phyloP scores from a whole-genome alignment of 2,797 vertebrate species.

The Periophthalmus magnuspinnatus region DNA sequence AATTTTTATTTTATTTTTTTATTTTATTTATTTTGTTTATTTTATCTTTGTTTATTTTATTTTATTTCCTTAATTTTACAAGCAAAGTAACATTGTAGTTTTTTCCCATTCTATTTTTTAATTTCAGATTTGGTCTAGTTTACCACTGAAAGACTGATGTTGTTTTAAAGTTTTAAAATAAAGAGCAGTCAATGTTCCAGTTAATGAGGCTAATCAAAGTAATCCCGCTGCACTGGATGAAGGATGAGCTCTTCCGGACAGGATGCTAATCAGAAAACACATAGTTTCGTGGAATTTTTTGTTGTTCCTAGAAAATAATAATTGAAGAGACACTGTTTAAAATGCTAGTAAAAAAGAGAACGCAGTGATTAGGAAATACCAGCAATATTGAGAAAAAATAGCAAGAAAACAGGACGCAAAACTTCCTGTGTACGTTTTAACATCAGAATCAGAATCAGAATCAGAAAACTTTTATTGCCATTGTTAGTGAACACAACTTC shows the following conservation, averaged over 20 bases:
- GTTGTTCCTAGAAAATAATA: background rate
- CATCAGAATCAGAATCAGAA: no score
- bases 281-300: conserved; percentile 14
- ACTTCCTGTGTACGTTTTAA: no score
- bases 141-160: background rate
- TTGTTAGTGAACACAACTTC: no score
- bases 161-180: background rate
- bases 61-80: no score
- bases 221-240: background rate
- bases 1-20: no score
- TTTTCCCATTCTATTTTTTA: no score
- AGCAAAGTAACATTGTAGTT: no score
- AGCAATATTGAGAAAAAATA: background rate
- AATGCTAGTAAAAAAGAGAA: background rate
- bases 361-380: background rate
- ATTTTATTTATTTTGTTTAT: no score
- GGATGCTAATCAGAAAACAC: conserved; percentile 44
- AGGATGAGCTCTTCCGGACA: conserved; percentile 35
- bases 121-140: no score
- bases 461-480: no score
- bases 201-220: conserved; percentile 27
- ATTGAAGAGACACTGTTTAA: background rate
- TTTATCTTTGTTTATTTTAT: no score
- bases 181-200: conserved; percentile 3
- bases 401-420: no score